Evolutionary conservation across 2,797 vertebrate species (phyloP), one percentile per base, ranked within the genome.

Genomic region (Pantherophis vulpinus): DNA sequence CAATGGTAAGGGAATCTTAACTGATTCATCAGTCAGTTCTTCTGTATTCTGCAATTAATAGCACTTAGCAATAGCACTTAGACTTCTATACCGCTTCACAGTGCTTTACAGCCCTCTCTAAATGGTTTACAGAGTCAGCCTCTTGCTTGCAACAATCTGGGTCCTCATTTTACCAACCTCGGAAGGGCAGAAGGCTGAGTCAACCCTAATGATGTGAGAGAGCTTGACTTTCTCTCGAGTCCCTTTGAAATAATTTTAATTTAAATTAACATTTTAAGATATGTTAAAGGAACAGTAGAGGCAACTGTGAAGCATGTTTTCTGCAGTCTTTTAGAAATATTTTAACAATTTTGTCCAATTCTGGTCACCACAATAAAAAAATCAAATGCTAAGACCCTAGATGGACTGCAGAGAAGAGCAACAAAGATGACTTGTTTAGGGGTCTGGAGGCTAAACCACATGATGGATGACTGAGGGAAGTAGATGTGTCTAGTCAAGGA

Each of bases 1-100:
- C 99, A 0, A 92, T 97, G 20, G 99, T 99, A 95, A 96, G 98
- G 86, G 83, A 16, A 9, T 23, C 47, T 18, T 47, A 4, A 1
- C 70, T 83, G 37, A 47, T 83, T 47, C 20, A 83, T 47, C 74
- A 42, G 37, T 42, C 32, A 11, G 74, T 83, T 47, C 79, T 83
- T 83, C 74, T 83, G 37, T 23, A 47, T 47, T 5, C 42, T 83
- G 79, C 79, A 83, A 11, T 47, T 83, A 25, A 29, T 29, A 29
- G 61, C 60, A 61, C 25, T 60, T 60, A 25, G 23, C 59, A 60
- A 60, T 60, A 56, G 55, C 58, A 7, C 58, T 59, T 59, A 59
- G 56, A 58, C 60, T 27, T 63, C 11, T 59, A 23, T 61, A 61
- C 60, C 3, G 9, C 60, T 61, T 25, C 60, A 61, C 9, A 27